Conservation (phyloP, 1,140 invertebrate species). For the Pseudobourletiella spinata region DNA sequence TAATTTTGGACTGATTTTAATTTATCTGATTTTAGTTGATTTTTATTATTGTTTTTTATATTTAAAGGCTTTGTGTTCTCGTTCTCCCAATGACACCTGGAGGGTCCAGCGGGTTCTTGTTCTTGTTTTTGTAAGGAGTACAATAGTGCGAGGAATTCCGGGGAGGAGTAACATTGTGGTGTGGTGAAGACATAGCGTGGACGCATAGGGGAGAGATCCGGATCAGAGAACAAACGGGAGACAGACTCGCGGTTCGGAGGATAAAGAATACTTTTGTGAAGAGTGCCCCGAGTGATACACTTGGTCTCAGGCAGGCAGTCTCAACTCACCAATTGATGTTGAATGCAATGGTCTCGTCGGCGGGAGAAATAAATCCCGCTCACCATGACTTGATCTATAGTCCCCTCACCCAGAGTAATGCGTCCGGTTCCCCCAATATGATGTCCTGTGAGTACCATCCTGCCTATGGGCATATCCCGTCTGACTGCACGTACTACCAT, state of each 20-base stretch:
- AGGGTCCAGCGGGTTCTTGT: too few relatives aligned
- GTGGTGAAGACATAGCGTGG: too few relatives aligned
- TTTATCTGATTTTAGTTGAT: background rate
- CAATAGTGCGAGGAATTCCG: too few relatives aligned
- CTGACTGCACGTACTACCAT: constrained; percentile 30
- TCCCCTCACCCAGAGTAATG: constrained; percentile 28
- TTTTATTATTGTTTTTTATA: background rate
- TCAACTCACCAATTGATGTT: constrained; percentile 29
- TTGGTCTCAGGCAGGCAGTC: constrained; percentile 10
- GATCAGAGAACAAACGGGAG: background rate
- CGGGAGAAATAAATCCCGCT: constrained; percentile 31
- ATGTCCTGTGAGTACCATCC: constrained; percentile 33
- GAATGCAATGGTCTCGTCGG: constrained; percentile 33
- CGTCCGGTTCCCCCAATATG: constrained; percentile 26
- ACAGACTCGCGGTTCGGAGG: background rate
- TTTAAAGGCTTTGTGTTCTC: background rate
- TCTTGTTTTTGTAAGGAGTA: too few relatives aligned
- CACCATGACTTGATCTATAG: constrained; percentile 34
- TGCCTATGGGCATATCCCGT: constrained; percentile 27
- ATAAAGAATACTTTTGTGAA: background rate
- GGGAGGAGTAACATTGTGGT: too few relatives aligned
- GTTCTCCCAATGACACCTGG: background rate
- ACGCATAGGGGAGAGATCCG: too few relatives aligned
- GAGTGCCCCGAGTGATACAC: background rate
- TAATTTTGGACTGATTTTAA: background rate